Conservation (phyloP, 2,113 vertebrate genomes). For the Parotia lawesii region DNA sequence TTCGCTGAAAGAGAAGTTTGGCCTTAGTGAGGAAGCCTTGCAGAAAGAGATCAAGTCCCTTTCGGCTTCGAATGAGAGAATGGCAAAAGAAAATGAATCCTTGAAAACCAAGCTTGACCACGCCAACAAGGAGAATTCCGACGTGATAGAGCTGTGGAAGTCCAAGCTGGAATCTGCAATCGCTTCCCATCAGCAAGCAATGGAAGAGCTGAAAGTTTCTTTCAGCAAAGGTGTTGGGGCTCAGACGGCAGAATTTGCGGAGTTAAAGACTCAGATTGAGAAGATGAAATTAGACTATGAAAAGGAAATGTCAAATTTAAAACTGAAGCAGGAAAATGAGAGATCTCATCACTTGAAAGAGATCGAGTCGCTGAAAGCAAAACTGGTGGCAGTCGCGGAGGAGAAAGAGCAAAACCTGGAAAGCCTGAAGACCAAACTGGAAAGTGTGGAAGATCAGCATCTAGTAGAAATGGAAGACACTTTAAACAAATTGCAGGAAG, state of each 20-base stretch:
- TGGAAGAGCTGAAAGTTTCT: constrained; percentile 86
- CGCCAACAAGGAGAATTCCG: constrained; percentile 84
- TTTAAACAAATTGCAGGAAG: constrained; percentile 88
- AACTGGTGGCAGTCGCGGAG: constrained; percentile 72
- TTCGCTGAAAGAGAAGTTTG: constrained; percentile 76
- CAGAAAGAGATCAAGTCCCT: constrained; percentile 77
- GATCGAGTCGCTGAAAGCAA: constrained; percentile 71
- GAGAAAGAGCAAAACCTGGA: constrained; percentile 87
- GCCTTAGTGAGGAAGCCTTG: constrained; percentile 73
- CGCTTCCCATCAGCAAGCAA: constrained; percentile 85
- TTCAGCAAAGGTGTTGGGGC: constrained; percentile 80
- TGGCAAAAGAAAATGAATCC: constrained; percentile 86
- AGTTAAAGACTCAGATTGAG: constrained; percentile 83
- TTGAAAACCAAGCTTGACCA: constrained; percentile 80
- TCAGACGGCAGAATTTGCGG: constrained; percentile 78
- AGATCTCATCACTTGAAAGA: constrained; percentile 68
- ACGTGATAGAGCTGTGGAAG: constrained; percentile 81
- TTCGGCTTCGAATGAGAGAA: constrained; percentile 72
- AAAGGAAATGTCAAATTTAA: constrained; percentile 73
- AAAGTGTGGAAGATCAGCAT: constrained; percentile 89
- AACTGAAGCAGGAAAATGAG: constrained; percentile 72
- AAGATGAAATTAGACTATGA: constrained; percentile 79
- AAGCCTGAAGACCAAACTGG: constrained; percentile 77
- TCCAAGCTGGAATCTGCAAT: constrained; percentile 84
- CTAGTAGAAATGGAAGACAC: constrained; percentile 97